phyloP scores from a whole-genome alignment of 2,113 vertebrate species.

The Nycticorax nycticorax region DNA sequence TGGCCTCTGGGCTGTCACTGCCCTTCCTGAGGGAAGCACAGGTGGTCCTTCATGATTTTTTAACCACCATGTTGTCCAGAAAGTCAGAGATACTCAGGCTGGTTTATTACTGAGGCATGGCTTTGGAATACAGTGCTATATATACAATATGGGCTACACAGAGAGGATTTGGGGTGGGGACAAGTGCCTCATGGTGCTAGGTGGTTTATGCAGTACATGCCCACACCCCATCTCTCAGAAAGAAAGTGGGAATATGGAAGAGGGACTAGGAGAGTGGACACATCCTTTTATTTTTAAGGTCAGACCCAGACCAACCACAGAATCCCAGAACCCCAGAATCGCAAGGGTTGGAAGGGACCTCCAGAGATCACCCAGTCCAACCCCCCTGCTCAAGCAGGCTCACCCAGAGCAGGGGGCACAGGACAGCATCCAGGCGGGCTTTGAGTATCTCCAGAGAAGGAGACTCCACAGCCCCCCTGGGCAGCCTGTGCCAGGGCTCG shows the following conservation, averaged over 20 bases:
- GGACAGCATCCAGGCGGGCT: no score
- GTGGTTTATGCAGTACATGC: background rate
- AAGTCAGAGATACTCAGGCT: background rate
- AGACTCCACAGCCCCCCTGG: no score
- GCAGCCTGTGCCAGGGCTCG: no score
- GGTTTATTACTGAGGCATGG: background rate
- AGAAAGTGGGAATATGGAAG: background rate
- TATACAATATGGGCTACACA: background rate
- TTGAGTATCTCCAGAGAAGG: no score
- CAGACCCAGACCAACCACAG: background rate
- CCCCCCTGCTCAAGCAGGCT: no score
- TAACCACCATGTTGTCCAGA: background rate
- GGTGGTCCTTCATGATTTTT: background rate
- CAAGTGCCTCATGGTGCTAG: background rate
- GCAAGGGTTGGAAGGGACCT: no score
- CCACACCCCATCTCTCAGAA: background rate
- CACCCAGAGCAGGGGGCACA: no score
- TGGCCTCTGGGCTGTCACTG: background rate
- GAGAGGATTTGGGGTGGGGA: background rate
- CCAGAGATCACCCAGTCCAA: no score
- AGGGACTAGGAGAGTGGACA: background rate
- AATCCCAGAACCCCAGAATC: no score
- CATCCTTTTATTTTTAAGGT: background rate
- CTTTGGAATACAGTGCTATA: background rate
- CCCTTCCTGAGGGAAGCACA: background rate